These are phyloP conservation scores for Phortica okadai DNA, from an alignment of 2,888 invertebrate species.

Conservation along the genomic window DNA sequence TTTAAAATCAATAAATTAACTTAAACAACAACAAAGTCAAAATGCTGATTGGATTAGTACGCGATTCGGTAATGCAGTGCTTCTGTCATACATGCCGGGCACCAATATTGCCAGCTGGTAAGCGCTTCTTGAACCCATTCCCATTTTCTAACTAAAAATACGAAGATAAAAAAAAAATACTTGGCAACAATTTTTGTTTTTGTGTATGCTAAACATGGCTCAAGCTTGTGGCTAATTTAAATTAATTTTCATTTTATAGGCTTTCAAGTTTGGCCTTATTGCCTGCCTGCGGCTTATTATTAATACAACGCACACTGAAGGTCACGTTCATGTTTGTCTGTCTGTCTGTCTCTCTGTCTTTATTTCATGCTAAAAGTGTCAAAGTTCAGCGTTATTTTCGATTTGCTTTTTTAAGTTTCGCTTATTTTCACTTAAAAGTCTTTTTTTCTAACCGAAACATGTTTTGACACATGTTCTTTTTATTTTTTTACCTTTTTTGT, in stretches of 20 bases:
- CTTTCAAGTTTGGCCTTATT: background rate
- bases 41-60: conserved; percentile 93
- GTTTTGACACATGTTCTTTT: conserved; percentile 7
- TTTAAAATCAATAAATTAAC: conserved; percentile 56
- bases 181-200: conserved; percentile 56
- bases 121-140: conserved; percentile 68
- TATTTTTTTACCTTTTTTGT: background rate
- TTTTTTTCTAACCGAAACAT: background rate
- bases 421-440: background rate
- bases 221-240: conserved; percentile 11
- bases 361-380: background rate
- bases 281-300: background rate
- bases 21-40: conserved; percentile 48
- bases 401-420: background rate
- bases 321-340: background rate
- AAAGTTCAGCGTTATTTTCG: conserved; percentile 3
- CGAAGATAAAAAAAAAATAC: background rate
- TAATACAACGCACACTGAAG: background rate
- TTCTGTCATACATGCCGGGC: conserved; percentile 95
- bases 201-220: conserved; percentile 23
- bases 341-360: background rate
- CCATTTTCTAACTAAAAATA: conserved; percentile 8
- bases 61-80: conserved; percentile 95
- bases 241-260: conserved; percentile 23
- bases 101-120: conserved; percentile 86